Base-by-base conservation (phyloP, 2,888 invertebrate genomes). In the Orthonychiurus folsomi region DNA sequence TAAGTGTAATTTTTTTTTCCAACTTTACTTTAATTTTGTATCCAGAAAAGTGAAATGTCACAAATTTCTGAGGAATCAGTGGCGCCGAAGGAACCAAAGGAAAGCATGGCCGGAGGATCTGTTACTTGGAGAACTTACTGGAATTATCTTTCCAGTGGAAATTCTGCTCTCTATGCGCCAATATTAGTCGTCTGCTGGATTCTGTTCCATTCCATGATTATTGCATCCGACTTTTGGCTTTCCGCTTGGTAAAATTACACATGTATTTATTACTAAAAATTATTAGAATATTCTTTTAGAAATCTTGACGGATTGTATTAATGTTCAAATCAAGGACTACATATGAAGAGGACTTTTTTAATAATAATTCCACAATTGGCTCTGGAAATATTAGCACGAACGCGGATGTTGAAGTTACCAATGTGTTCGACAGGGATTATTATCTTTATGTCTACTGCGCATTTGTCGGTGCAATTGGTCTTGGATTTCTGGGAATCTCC, bases 91-190 rank as follows among this genome's bases (percentile, higher is more conserved):
- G 62, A 57, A 2, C 62, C 64, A 56, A 66, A 55, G 1, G 72
- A 72, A 50, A 65, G 66, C 63, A 72, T 69, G 69, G 67, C 69
- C 2, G 69, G 68, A 53, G 73, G 73, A 1, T 69, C 66, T 1
- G 72, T 73, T 2, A 71, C 69, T 5, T 64, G 61, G 48, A 59
- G 37, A 48, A 70, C 71, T 1, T 90, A 90, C 50, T 66, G 62
- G 62, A 67, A 73, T 5, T 73, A 73, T 55, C 67, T 73, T 5
- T 54, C 23, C 9, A 58, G 66, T 12, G 68, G 69, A 9, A 64
- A 67, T 18, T 57, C 66, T 1, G 28, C 37, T 3, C 47, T 62
- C 9, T 61, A 59, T 18, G 48, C 69, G 1, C 53, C 61, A 25
- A 50, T 68, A 24, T 21, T 73, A 9, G 47, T 66, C 21, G 18